phyloP scores from a whole-genome alignment of 2,113 vertebrate genomes.

The Rutilus rutilus region DNA sequence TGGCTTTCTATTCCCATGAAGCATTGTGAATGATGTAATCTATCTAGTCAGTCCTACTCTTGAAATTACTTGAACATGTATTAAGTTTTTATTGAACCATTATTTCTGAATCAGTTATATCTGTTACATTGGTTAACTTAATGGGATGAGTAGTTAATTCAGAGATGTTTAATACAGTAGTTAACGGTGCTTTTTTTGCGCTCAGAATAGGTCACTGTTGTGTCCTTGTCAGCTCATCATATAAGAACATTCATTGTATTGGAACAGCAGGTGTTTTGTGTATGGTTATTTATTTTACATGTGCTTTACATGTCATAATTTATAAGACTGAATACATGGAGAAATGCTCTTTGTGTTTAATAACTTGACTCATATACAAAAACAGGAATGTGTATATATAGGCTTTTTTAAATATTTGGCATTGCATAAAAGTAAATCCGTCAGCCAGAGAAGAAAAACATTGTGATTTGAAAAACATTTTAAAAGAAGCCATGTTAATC shows the following conservation, averaged over 20 bases:
- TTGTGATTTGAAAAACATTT: not conserved
- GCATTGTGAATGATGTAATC: not conserved
- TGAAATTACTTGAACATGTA: not conserved
- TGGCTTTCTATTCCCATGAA: not conserved
- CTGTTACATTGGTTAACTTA: no score
- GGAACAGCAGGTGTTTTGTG: conserved; percentile 2
- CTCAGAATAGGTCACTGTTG: conserved; percentile 3
- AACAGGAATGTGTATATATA: conserved; percentile 4
- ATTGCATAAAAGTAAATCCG: conserved; percentile 2
- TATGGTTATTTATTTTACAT: conserved; percentile 33
- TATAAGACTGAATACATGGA: conserved; percentile 1
- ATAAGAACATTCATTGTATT: not conserved
- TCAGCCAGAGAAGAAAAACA: not conserved
- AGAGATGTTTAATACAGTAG: not conserved
- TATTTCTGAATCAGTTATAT: not conserved
- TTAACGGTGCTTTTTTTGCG: not conserved
- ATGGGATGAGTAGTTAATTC: not conserved
- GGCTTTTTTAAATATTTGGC: not conserved
- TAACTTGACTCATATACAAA: not conserved
- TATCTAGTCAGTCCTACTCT: not conserved
- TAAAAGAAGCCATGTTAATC: not conserved
- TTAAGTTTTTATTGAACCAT: not conserved
- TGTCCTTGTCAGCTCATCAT: not conserved
- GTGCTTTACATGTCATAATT: conserved; percentile 21
- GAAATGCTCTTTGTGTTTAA: conserved; percentile 20